Conservation (phyloP, 2,888 invertebrate genomes). For the Drosophila mercatorum region DNA sequence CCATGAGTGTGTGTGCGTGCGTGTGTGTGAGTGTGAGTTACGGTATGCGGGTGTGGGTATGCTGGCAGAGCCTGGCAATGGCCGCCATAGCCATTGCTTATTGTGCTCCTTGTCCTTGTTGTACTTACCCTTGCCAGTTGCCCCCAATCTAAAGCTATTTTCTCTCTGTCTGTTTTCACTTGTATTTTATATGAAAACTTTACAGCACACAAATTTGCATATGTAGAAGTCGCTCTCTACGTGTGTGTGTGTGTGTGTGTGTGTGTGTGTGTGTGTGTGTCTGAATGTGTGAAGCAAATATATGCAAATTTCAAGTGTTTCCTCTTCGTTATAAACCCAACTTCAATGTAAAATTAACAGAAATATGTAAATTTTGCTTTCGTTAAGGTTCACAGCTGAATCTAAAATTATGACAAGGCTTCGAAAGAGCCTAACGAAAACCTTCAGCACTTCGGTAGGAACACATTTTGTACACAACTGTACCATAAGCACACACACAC, state of each 20-base stretch:
- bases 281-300: constrained; percentile 59
- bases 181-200: constrained; percentile 82
- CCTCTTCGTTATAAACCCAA: constrained; percentile 83
- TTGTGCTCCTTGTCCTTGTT: constrained; percentile 73
- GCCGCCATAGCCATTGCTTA: constrained; percentile 53
- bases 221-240: constrained; percentile 52
- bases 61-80: constrained; percentile 34
- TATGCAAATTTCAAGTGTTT: constrained; percentile 83
- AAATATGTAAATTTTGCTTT: constrained; percentile 82
- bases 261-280: constrained; percentile 17
- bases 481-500: constrained; percentile 36
- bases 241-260: constrained; percentile 26
- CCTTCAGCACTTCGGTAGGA: constrained; percentile 37
- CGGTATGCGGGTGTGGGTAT: not conserved
- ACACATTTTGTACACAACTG: constrained; percentile 67
- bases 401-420: constrained; percentile 58
- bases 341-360: constrained; percentile 82
- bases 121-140: constrained; percentile 52
- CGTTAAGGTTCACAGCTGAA: constrained; percentile 63
- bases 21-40: constrained; percentile 16
- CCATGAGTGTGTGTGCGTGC: constrained; percentile 9
- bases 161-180: constrained; percentile 73
- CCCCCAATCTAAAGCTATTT: constrained; percentile 42
- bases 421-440: constrained; percentile 66
- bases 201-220: constrained; percentile 76